Base-by-base conservation (phyloP, 2,888 invertebrate genomes). In the Cheilosia pagana region DNA sequence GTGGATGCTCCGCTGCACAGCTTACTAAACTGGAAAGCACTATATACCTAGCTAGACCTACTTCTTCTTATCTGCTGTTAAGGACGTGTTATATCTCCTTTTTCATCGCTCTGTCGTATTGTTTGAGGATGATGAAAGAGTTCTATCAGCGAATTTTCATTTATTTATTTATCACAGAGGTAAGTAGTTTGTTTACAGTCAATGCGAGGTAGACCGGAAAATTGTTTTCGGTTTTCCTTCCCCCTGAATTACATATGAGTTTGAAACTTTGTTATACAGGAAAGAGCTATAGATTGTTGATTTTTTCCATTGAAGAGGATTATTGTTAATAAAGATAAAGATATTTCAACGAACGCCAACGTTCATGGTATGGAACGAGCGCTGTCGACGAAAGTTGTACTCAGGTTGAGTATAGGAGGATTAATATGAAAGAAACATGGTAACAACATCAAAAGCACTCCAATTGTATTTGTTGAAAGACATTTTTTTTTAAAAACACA, bases 1-100 rank as follows among this genome's bases (percentile, higher is more conserved):
- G 83, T 70, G 83, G 74, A 83, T 83, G 83, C 79, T 79, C 62
- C 68, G 79, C 31, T 83, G 83, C 68, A 63, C 59, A 70, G 83
- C 50, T 83, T 59, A 83, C 63, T 74, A 83, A 83, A 82, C 57
- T 74, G 79, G 59, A 83, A 79, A 75, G 74, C 62, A 68, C 68
- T 68, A 78, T 23, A 3, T 43, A n/a, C 16, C 14, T 41, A 14
- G 12, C 41, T 41, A 14, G 14, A 14, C n/a, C 43, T 43, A 4
- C 65, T 83, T 57, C 62, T 52, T 63, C 78, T 83, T 75, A 79
- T 79, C 67, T 68, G 16, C 65, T 59, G 45, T 68, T 23, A 52
- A 70, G 79, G 74, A 79, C 75, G 74, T 78, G 63, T 53, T 41
- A 67, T 57, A 41, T 67, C 57, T 41, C 43, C 60, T 31, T 43